A percentile compares a stretch with the other conserved stretches of the same genome.
These are phyloP conservation scores for Florisuga fusca DNA, from an alignment of 2,797 vertebrate species.

Conservation along the genomic window DNA sequence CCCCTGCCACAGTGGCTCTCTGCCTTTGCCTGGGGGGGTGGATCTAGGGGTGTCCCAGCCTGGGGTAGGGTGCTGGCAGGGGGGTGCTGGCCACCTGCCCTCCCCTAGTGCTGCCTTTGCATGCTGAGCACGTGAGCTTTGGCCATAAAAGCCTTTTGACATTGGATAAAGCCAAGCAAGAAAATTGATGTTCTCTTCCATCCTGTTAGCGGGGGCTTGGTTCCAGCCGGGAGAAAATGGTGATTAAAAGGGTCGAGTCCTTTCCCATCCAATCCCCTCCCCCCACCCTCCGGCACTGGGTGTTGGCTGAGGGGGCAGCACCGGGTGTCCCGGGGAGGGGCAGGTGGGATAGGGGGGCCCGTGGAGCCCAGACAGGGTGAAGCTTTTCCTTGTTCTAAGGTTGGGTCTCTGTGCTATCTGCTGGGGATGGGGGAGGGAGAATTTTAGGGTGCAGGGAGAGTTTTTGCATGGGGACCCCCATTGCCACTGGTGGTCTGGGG, in stretches of 20 bases:
- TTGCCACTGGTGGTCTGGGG: fast-evolving
- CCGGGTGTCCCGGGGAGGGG: neutral
- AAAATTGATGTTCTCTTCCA: slow-evolving; percentile 78
- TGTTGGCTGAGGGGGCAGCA: neutral
- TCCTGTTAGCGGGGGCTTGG: slow-evolving; percentile 72
- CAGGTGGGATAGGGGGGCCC: neutral
- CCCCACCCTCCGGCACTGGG: neutral
- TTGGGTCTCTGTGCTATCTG: neutral
- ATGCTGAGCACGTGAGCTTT: slow-evolving; percentile 50
- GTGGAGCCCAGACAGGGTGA: fast-evolving
- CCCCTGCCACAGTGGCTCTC: neutral
- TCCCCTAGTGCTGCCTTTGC: neutral
- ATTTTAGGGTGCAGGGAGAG: neutral
- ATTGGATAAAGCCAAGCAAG: slow-evolving; percentile 76
- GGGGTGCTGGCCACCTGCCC: neutral
- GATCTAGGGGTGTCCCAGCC: neutral
- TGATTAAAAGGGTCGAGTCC: slow-evolving; percentile 68
- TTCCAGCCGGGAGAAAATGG: slow-evolving; percentile 66
- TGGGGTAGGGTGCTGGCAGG: neutral
- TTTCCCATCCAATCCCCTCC: neutral
- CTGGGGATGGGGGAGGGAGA: neutral
- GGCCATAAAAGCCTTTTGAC: slow-evolving; percentile 74
- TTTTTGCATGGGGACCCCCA: too few relatives aligned
- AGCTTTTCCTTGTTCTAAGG: neutral
- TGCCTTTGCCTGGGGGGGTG: neutral